These are phyloP conservation scores for Agrotis puta DNA, from an alignment of 2,888 invertebrate species.

Conservation along the genomic window DNA sequence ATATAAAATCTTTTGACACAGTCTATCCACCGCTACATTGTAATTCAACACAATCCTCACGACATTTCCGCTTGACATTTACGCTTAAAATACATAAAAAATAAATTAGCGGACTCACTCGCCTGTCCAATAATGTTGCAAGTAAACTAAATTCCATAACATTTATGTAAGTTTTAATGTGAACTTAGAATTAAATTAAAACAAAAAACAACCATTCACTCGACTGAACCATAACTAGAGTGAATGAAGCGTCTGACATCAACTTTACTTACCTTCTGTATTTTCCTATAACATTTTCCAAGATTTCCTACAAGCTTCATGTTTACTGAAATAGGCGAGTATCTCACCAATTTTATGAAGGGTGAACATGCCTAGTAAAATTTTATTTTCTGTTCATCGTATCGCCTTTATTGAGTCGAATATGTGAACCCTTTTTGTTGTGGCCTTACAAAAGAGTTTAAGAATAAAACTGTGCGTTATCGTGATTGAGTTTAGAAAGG, in stretches of 20 bases:
- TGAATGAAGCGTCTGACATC: slow-evolving; percentile 4
- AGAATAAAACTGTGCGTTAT: slow-evolving; percentile 41
- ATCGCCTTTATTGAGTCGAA: slow-evolving; percentile 58
- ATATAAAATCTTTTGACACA: no score
- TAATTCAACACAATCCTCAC: no score
- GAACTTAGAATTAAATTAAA: no score
- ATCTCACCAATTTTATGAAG: slow-evolving; percentile 55
- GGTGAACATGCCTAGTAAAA: slow-evolving; percentile 56
- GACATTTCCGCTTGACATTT: no score
- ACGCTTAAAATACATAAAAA: no score
- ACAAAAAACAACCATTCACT: background rate
- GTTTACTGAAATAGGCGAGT: slow-evolving; percentile 43
- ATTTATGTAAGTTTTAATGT: no score
- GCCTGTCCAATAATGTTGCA: background rate
- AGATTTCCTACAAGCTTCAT: slow-evolving; percentile 41
- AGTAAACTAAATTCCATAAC: background rate
- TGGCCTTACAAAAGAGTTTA: slow-evolving; percentile 25
- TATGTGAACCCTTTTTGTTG: slow-evolving; percentile 47
- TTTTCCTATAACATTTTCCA: slow-evolving; percentile 14
- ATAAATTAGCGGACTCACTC: no score
- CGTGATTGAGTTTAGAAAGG: slow-evolving; percentile 33
- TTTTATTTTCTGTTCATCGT: slow-evolving; percentile 59
- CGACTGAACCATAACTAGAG: background rate
- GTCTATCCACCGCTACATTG: no score
- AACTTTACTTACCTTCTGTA: slow-evolving; percentile 2